phyloP scores from a whole-genome alignment of 1,140 invertebrate genomes.

The Hyposmocoma kahamanoa region DNA sequence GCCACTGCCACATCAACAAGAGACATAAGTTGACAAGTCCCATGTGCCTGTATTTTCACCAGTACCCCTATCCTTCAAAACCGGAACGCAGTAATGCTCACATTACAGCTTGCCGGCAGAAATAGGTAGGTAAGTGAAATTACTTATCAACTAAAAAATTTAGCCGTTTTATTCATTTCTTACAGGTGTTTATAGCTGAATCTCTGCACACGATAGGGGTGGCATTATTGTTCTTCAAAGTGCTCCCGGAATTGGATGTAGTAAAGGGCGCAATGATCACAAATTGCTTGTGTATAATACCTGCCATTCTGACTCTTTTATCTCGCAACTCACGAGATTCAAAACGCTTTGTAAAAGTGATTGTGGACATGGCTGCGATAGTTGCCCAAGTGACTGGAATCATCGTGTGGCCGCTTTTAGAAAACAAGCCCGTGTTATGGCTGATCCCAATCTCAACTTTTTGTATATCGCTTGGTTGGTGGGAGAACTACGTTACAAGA shows the following conservation, averaged over 20 bases:
- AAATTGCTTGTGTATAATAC: constrained; percentile 93
- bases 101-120: too few relatives aligned
- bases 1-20: too few relatives aligned
- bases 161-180: constrained; percentile 28
- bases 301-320: constrained; percentile 80
- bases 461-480: constrained; percentile 93
- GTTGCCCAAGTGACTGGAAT: constrained; percentile 91
- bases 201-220: constrained; percentile 90
- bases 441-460: constrained; percentile 88
- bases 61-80: too few relatives aligned
- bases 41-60: too few relatives aligned
- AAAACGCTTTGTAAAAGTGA: constrained; percentile 84
- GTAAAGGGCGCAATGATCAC: constrained; percentile 95
- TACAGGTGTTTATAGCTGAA: constrained; percentile 85
- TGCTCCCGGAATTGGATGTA: constrained; percentile 93
- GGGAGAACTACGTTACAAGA: constrained; percentile 96
- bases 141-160: constrained; percentile 2
- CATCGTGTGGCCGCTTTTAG: constrained; percentile 90
- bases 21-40: too few relatives aligned
- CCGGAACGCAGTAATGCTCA: too few relatives aligned
- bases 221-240: constrained; percentile 87
- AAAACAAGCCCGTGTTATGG: constrained; percentile 83
- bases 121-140: too few relatives aligned
- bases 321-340: constrained; percentile 88
- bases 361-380: constrained; percentile 88